Conservation (phyloP, 2,888 invertebrate genomes). For the Calliphora vomitoria region DNA sequence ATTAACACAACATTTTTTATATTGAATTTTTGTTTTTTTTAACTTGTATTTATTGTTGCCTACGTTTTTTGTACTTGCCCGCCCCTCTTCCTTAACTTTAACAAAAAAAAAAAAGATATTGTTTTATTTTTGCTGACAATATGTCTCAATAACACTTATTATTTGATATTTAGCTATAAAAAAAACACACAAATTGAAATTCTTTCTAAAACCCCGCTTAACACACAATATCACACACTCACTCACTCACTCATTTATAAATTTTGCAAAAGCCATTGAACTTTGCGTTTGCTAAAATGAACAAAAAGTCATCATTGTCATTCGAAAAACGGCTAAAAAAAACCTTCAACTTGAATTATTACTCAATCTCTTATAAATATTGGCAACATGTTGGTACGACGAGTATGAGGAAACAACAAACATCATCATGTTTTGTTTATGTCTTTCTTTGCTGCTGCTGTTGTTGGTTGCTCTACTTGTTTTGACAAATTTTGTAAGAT, state of each 20-base stretch:
- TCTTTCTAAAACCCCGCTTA: slow-evolving; percentile 40
- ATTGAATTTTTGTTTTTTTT: slow-evolving; percentile 8
- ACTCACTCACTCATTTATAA: slow-evolving; percentile 16
- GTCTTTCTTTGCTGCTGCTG: background rate
- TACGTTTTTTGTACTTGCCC: background rate
- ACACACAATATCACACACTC: background rate
- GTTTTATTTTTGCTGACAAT: slow-evolving; percentile 58
- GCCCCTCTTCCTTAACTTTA: background rate
- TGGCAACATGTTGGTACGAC: slow-evolving; percentile 54
- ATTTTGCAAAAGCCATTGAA: slow-evolving; percentile 60
- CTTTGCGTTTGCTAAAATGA: slow-evolving; percentile 49
- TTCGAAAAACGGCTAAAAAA: slow-evolving; percentile 56
- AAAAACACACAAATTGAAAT: slow-evolving; percentile 22
- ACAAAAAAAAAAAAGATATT: slow-evolving; percentile 1
- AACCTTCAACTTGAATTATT: slow-evolving; percentile 71
- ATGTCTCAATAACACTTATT: slow-evolving; percentile 40
- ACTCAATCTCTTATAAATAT: slow-evolving; percentile 66
- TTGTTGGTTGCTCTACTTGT: slow-evolving; percentile 49
- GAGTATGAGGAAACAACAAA: slow-evolving; percentile 10
- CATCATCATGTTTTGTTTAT: slow-evolving; percentile 35
- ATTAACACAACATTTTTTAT: slow-evolving; percentile 30
- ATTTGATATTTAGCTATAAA: slow-evolving; percentile 41
- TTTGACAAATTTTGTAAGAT: slow-evolving; percentile 49
- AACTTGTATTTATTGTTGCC: slow-evolving; percentile 16
- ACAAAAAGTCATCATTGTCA: slow-evolving; percentile 52